Base-by-base conservation (phyloP, 2,888 invertebrate genomes). In the Bembecia ichneumoniformis region DNA sequence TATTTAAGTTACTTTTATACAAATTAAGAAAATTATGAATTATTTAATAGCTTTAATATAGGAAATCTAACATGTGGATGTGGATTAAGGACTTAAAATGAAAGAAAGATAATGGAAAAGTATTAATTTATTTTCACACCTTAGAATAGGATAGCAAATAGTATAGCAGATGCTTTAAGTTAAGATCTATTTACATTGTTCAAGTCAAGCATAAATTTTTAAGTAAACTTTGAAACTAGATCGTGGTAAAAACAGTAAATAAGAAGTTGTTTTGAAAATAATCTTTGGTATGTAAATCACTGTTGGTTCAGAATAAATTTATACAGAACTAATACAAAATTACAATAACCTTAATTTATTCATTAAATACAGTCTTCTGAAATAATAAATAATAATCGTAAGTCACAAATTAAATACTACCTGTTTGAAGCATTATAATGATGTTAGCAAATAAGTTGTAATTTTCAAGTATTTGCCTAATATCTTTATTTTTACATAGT, bases 121-220 rank as follows among this genome's bases (percentile, higher is more conserved):
- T 84, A 83, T 77, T 83, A 84, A 84, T 84, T 83, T 84, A 84
- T 78, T 69, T 11, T 59, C 78, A 80, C 79, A 73, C 78, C 70
- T 68, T 49, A 64, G 66, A 71, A 68, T 70, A 70, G 62, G 71
- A 64, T 64, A n/a, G 28, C 15, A 48, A 28, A 16, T 44, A 16
- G 16, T 11, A 44, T 44, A 44, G 13, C 17, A 40, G 40, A 9
- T 40, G 44, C 44, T 44, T 44, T 15, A 44, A 7, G 44, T 44
- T 15, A 14, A 47, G 62, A 28, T 60, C 62, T 70, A 74, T 73
- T 64, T 71, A 75, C 71, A 74, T 55, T 46, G 43, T 13, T 15
- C 16, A 28, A 51, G 40, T 49, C 35, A 35, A 46, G 15, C 11
- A 43, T 49, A 46, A 50, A 47, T 28, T 28, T 20, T 47, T 40